These are phyloP conservation scores for Neofelis nebulosa DNA, from an alignment of 2,113 vertebrate species.

Conservation along the genomic window DNA sequence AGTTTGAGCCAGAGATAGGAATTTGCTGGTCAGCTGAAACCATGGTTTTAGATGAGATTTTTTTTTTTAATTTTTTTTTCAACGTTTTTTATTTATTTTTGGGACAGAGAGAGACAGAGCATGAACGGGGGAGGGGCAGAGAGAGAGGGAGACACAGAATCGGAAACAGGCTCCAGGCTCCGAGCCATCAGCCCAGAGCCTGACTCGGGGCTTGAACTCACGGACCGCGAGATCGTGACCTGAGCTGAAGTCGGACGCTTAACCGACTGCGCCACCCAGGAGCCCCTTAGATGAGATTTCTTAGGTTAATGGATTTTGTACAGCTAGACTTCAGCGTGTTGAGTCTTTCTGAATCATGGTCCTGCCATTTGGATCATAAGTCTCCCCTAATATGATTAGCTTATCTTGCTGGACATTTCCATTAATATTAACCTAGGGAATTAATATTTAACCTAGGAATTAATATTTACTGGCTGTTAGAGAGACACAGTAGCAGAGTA, in stretches of 20 bases:
- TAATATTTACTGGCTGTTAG: neutral
- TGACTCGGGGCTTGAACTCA: no score
- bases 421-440: neutral
- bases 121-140: no score
- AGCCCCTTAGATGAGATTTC: conserved; percentile 9
- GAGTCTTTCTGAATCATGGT: neutral
- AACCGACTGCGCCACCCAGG: no score
- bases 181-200: no score
- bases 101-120: no score
- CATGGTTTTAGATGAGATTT: neutral
- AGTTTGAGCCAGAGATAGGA: neutral
- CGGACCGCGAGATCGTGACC: no score
- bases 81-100: no score
- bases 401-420: neutral
- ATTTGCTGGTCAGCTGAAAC: neutral
- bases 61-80: no score
- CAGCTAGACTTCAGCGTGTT: neutral
- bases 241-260: no score
- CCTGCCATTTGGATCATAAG: neutral
- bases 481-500: neutral
- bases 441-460: neutral
- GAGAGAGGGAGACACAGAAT: no score
- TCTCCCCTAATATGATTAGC: neutral
- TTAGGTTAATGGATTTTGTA: neutral
- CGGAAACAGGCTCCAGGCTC: no score